Conservation (phyloP, 2,888 invertebrate genomes). For the Myathropa florea region DNA sequence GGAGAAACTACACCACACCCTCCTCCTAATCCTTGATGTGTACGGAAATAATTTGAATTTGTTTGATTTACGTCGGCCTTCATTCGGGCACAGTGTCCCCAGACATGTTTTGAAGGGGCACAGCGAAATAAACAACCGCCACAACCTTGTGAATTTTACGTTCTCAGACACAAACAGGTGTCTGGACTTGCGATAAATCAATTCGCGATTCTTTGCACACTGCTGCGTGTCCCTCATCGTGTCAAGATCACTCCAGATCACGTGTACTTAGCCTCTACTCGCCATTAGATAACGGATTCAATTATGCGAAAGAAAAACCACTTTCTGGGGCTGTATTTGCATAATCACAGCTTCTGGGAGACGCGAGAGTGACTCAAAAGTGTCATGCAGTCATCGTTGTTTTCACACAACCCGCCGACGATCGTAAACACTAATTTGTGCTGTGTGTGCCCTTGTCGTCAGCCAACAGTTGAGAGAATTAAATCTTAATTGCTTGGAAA, state of each 20-base stretch:
- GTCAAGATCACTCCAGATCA: neutral
- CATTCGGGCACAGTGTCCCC: neutral
- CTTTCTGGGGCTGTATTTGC: neutral
- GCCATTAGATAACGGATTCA: neutral
- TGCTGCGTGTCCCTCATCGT: neutral
- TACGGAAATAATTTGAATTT: too few species aligned
- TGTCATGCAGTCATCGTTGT: neutral
- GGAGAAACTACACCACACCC: too few species aligned
- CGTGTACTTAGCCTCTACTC: neutral
- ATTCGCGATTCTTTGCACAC: neutral
- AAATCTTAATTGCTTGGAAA: neutral
- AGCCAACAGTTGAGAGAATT: neutral
- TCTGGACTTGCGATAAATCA: neutral
- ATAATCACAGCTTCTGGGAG: neutral
- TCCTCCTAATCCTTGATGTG: too few species aligned
- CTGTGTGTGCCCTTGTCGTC: neutral
- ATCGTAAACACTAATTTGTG: neutral
- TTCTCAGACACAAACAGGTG: neutral
- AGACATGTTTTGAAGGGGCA: neutral
- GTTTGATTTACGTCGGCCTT: neutral
- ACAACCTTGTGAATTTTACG: neutral
- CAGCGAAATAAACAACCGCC: neutral
- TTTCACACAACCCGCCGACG: neutral
- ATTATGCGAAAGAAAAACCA: neutral
- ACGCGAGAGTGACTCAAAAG: neutral